Evolutionary conservation across 2,888 invertebrate species (phyloP), one percentile per base, ranked within the genome.

Genomic region (Mesodorylaimus sp.): DNA sequence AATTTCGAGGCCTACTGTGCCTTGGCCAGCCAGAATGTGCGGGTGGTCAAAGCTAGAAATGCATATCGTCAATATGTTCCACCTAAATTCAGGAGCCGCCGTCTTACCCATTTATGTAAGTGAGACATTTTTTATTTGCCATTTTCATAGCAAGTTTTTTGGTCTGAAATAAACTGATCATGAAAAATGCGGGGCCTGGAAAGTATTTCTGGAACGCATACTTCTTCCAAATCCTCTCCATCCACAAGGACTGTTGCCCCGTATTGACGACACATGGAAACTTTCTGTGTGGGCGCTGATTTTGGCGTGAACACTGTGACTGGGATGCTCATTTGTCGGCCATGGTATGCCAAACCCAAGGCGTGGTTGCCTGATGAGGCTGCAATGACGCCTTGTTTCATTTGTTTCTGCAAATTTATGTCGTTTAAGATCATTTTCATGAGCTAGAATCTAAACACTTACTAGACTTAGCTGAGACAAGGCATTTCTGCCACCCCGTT

Each of bases 351-450:
- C 44, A 85, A 70, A 1, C 79, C 80, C 58, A 85, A 78, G 0
- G 93, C 89, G 69, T 93, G 91, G 68, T 91, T 93, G 1, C 91
- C 91, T 48, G 89, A 75, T 0, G 88, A 88, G 0, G 91, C 89
- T 1, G 89, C 85, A 52, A 88, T 83, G 0, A 91, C 86, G 1
- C 91, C 91, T 2, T 67, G 70, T 50, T 71, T 68, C 61, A 78
- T 80, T 58, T 83, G 78, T 36, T 81, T 80, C 49, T 70, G 57
- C n/a, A n/a, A n/a, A n/a, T n/a, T n/a, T n/a, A n/a, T n/a, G n/a
- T n/a, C n/a, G n/a, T n/a, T n/a, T n/a, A n/a, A n/a, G n/a, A n/a
- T n/a, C n/a, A n/a, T n/a, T n/a, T n/a, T n/a, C n/a, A n/a, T n/a
- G n/a, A n/a, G n/a, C n/a, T n/a, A n/a, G n/a, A n/a, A n/a, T n/a